Percentiles rank a stretch among this genome's conserved stretches.
These are phyloP conservation scores for Andricus quercusramuli DNA, from an alignment of 2,888 invertebrate genomes.

Conservation along the genomic window DNA sequence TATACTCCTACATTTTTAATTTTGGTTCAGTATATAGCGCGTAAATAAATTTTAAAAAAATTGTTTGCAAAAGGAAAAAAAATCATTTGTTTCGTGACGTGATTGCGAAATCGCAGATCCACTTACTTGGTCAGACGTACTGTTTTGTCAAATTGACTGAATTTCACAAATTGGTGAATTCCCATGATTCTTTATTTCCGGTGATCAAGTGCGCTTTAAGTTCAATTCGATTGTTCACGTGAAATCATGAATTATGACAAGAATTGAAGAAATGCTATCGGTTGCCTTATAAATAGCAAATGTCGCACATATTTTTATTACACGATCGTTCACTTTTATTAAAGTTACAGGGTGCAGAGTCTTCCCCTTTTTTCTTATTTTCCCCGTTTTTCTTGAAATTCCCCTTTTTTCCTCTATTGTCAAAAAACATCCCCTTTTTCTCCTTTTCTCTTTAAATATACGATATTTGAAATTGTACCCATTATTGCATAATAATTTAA, in stretches of 20 bases:
- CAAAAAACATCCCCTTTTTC: too few relatives aligned
- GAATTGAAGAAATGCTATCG: background rate
- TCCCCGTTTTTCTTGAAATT: too few relatives aligned
- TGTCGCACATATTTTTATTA: slow-evolving; percentile 3
- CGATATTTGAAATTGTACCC: too few relatives aligned
- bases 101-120: background rate
- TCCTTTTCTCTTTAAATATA: too few relatives aligned
- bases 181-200: background rate
- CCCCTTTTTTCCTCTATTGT: too few relatives aligned
- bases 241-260: background rate
- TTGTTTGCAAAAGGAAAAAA: too few relatives aligned
- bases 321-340: slow-evolving; percentile 19
- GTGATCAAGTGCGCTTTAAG: background rate
- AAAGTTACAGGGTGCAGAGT: too few relatives aligned
- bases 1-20: background rate
- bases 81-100: background rate
- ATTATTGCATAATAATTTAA: too few relatives aligned
- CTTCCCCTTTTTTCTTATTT: too few relatives aligned
- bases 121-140: background rate
- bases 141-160: background rate
- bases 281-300: slow-evolving; percentile 17
- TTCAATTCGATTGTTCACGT: slow-evolving; percentile 1
- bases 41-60: too few relatives aligned
- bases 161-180: background rate
- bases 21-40: background rate